Percentiles rank a stretch among this genome's conserved stretches.
phyloP scores from a whole-genome alignment of 2,888 invertebrate genomes.

The Corbicula japonica region DNA sequence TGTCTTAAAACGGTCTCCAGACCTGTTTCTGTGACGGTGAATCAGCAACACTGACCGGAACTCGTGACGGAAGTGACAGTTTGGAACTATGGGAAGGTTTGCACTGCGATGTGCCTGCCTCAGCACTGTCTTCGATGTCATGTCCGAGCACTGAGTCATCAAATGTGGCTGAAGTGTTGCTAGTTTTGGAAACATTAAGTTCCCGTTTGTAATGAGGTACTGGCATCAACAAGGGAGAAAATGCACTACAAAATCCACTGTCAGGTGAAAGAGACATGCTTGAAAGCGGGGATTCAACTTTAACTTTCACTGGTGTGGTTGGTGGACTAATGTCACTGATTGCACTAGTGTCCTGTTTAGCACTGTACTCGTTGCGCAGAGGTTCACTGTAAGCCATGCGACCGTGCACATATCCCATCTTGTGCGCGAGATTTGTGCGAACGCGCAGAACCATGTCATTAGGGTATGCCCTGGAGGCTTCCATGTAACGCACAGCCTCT shows the following conservation, averaged over 20 bases:
- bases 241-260: conserved; percentile 38
- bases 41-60: conserved; percentile 48
- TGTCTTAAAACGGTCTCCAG: conserved; percentile 62
- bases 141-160: conserved; percentile 18
- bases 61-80: conserved; percentile 49
- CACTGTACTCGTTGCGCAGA: conserved; percentile 1
- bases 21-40: conserved; percentile 63
- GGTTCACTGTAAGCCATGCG: conserved; percentile 5
- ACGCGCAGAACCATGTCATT: conserved; percentile 56
- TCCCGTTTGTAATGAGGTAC: conserved; percentile 48
- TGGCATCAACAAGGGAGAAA: conserved; percentile 56
- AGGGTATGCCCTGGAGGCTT: conserved; percentile 52
- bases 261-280: conserved; percentile 43
- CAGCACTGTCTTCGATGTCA: conserved; percentile 12
- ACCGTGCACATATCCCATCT: conserved; percentile 31
- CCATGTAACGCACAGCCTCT: conserved; percentile 62
- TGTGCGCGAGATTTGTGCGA: conserved; percentile 43
- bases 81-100: conserved; percentile 40
- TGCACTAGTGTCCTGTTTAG: conserved; percentile 17
- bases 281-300: conserved; percentile 45
- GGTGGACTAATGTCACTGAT: conserved; percentile 34
- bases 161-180: conserved; percentile 7
- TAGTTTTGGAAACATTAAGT: conserved; percentile 1
- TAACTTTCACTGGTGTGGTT: conserved; percentile 46
- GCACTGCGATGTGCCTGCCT: conserved; percentile 18